phyloP scores from a whole-genome alignment of 2,797 vertebrate species.

The Euphonia xanthogaster region DNA sequence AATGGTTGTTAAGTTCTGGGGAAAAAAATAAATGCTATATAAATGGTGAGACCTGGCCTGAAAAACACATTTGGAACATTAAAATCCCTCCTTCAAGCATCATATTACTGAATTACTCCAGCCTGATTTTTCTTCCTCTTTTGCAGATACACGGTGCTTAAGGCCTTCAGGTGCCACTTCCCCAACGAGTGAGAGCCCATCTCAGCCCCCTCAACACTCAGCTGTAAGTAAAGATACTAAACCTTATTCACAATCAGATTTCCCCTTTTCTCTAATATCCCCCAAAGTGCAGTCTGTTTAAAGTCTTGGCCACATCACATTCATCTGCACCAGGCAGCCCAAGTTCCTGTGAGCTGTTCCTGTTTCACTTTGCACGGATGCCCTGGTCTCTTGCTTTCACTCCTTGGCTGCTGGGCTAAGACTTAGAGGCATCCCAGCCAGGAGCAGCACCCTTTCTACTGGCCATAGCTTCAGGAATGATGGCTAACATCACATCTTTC shows the following conservation, averaged over 20 bases:
- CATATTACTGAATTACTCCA: neutral
- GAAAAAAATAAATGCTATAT: neutral
- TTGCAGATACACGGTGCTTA: slow-evolving; percentile 67
- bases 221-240: slow-evolving; percentile 16
- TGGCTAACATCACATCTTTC: neutral
- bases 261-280: neutral
- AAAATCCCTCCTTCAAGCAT: neutral
- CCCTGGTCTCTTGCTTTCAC: neutral
- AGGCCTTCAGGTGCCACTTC: neutral
- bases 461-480: neutral
- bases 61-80: neutral
- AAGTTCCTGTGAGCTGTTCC: neutral
- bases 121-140: neutral
- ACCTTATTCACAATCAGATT: neutral
- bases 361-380: neutral
- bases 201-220: neutral
- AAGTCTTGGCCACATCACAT: neutral
- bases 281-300: neutral
- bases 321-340: neutral
- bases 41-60: neutral
- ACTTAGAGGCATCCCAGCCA: neutral
- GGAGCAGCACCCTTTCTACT: neutral
- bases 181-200: fast-evolving
- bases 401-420: neutral
- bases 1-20: neutral